phyloP scores from a whole-genome alignment of 2,888 invertebrate genomes.

The Chaetogeoica ovagalla region DNA sequence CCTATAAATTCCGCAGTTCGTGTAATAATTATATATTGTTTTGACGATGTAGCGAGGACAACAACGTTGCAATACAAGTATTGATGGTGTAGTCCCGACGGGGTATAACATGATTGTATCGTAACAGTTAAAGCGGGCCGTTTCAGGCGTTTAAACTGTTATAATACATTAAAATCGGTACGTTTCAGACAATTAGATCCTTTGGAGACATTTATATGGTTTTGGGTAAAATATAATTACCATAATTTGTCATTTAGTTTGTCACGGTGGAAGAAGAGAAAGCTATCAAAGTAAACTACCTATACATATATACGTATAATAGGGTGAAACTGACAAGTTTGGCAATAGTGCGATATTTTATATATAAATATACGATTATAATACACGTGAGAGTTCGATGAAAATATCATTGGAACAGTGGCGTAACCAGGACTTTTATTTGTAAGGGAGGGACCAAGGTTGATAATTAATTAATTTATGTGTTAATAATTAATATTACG shows the following conservation, averaged over 20 bases:
- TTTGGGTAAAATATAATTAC: slow-evolving; percentile 41
- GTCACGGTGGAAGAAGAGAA: slow-evolving; percentile 17
- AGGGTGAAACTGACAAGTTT: slow-evolving; percentile 24
- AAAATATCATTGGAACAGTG: no score
- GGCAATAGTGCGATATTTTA: neutral
- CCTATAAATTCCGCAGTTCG: no score
- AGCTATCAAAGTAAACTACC: slow-evolving; percentile 30
- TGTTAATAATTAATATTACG: no score
- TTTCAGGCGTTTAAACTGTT: slow-evolving; percentile 10
- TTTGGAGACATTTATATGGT: slow-evolving; percentile 31
- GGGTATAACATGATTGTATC: slow-evolving; percentile 12
- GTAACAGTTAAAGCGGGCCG: slow-evolving; percentile 20
- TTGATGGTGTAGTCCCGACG: neutral
- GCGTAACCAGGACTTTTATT: no score
- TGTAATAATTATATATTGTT: neutral
- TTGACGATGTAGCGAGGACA: neutral
- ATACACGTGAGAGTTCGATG: no score
- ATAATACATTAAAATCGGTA: slow-evolving; percentile 28
- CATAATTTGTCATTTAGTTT: slow-evolving; percentile 40
- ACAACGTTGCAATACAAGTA: neutral
- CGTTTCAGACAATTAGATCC: slow-evolving; percentile 32
- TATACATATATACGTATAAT: neutral
- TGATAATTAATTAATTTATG: no score
- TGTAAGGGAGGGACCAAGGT: no score
- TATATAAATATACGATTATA: no score